Percentiles rank a stretch among this genome's conserved stretches.
Conservation (phyloP, 2,888 invertebrate genomes). For the Tipula confusa region DNA sequence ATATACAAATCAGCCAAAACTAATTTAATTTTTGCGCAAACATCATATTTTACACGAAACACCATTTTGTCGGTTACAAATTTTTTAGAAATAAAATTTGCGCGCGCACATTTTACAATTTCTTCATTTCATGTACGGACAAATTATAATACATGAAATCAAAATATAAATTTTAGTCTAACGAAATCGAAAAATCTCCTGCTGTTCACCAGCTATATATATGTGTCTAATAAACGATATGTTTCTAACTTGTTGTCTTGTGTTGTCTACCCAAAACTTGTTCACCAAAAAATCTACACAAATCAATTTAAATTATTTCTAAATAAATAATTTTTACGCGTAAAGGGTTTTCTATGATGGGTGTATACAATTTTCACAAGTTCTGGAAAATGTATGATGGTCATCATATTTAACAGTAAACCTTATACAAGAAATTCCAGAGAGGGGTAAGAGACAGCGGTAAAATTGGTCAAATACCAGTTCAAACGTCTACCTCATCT, state of each 20-base stretch:
- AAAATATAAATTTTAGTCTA: neutral
- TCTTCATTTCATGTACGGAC: neutral
- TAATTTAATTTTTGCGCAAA: neutral
- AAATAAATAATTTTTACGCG: neutral
- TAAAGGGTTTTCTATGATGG: no score
- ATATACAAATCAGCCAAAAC: neutral
- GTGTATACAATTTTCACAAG: no score
- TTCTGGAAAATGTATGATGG: no score
- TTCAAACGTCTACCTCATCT: no score
- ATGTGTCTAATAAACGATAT: neutral
- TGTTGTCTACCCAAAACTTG: conserved; percentile 25
- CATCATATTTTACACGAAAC: neutral
- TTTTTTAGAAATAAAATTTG: neutral
- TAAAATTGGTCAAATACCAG: no score
- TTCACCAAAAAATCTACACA: conserved; percentile 25
- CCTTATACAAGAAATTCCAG: no score
- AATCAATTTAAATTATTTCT: conserved; percentile 25
- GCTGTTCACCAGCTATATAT: neutral
- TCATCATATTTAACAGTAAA: no score
- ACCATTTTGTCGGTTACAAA: neutral
- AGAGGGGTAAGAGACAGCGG: no score
- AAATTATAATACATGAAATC: no score
- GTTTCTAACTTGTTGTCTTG: conserved; percentile 20
- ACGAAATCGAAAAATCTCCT: neutral
- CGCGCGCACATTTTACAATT: neutral